phyloP scores from a whole-genome alignment of 2,888 invertebrate species.

The Netelia fuscicornis region DNA sequence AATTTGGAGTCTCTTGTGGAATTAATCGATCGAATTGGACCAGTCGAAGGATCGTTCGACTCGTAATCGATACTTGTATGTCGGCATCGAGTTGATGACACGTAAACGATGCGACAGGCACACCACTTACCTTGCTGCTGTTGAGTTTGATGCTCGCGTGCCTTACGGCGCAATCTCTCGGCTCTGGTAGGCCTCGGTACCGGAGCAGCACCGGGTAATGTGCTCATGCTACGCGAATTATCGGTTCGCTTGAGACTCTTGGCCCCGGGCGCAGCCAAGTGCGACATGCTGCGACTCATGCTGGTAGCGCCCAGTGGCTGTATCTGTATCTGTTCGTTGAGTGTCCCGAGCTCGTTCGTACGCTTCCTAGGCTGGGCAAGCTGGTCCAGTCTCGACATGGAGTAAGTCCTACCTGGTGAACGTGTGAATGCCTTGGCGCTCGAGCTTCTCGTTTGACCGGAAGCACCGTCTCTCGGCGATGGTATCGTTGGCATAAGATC shows the following conservation, averaged over 20 bases:
- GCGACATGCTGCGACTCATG: slow-evolving; percentile 91
- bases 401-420: slow-evolving; percentile 94
- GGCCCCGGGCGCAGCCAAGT: slow-evolving; percentile 86
- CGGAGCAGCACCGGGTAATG: slow-evolving; percentile 81
- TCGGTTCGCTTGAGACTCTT: slow-evolving; percentile 83
- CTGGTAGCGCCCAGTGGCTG: slow-evolving; percentile 83
- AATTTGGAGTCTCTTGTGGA: too few relatives aligned
- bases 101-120: slow-evolving; percentile 72
- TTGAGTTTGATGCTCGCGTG: slow-evolving; percentile 81
- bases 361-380: slow-evolving; percentile 90
- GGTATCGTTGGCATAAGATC: slow-evolving; percentile 96
- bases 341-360: slow-evolving; percentile 75
- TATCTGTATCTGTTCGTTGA: slow-evolving; percentile 77
- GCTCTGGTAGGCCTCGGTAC: slow-evolving; percentile 81
- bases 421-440: slow-evolving; percentile 84
- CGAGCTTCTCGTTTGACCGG: slow-evolving; percentile 79
- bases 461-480: slow-evolving; percentile 87
- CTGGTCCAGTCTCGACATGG: slow-evolving; percentile 97
- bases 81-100: slow-evolving; percentile 60
- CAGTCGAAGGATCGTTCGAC: too few relatives aligned
- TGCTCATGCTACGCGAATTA: slow-evolving; percentile 84
- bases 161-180: slow-evolving; percentile 83
- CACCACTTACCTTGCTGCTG: slow-evolving; percentile 82
- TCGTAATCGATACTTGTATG: too few relatives aligned
- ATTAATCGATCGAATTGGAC: too few relatives aligned